phyloP scores from a whole-genome alignment of 2,113 vertebrate species.

The Phycodurus eques region DNA sequence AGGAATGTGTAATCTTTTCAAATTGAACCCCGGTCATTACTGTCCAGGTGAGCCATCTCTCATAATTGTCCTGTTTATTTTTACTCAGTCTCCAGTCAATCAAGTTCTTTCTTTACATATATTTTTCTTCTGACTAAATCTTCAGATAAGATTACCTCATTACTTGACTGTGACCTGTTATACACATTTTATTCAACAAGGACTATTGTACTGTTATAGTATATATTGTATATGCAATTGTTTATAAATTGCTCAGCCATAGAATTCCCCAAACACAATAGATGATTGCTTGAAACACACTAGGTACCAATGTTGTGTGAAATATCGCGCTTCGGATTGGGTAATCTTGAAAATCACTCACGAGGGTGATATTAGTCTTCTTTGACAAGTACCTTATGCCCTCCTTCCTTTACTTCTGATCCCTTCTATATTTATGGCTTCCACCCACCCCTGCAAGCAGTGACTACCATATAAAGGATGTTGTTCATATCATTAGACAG shows the following conservation, averaged over 20 bases:
- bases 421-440: conserved; percentile 19
- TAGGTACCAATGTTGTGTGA: neutral
- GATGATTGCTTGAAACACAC: neutral
- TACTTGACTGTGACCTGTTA: neutral
- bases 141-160: conserved; percentile 13
- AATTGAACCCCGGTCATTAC: neutral
- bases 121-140: conserved; percentile 23
- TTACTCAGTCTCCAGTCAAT: conserved; percentile 14
- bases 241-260: neutral
- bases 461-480: conserved; percentile 66
- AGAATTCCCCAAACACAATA: neutral
- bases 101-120: conserved; percentile 5
- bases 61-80: conserved; percentile 21
- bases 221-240: neutral
- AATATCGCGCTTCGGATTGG: neutral
- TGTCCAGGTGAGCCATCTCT: conserved; percentile 13
- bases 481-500: conserved; percentile 73
- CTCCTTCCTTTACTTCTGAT: neutral
- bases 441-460: conserved; percentile 36
- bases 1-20: conserved; percentile 9
- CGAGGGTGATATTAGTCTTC: neutral
- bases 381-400: neutral
- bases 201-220: neutral
- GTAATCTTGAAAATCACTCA: neutral
- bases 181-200: neutral